Conservation (phyloP, 2,113 vertebrate genomes). For the Anhinga anhinga region DNA sequence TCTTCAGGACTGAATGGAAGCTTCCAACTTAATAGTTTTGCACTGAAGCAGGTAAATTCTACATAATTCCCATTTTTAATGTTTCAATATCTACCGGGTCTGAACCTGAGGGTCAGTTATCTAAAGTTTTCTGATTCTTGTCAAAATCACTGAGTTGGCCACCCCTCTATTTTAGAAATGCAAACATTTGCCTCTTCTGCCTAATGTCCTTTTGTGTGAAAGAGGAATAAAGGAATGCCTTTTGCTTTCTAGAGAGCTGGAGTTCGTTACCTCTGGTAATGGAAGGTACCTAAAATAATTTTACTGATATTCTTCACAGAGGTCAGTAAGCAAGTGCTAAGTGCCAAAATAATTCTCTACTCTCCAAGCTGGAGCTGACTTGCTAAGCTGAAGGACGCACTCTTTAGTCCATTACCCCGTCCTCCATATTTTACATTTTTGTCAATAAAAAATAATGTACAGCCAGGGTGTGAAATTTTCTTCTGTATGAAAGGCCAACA, state of each 20-base stretch:
- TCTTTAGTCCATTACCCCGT: not conserved
- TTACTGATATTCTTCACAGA: not conserved
- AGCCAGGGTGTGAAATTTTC: constrained; percentile 9
- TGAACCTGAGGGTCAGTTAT: not conserved
- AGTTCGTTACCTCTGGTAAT: not conserved
- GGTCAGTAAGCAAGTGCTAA: not conserved
- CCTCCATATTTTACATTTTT: constrained; percentile 42
- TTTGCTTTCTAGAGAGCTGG: not conserved
- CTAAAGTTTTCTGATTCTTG: not conserved
- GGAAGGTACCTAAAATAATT: not conserved
- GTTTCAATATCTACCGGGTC: not conserved
- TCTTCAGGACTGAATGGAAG: not conserved
- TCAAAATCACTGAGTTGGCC: not conserved
- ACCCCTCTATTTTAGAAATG: not conserved
- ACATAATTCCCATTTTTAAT: not conserved
- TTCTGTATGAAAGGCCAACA: not conserved
- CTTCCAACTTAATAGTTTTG: not conserved
- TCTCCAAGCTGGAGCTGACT: not conserved
- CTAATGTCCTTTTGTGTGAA: rapidly evolving
- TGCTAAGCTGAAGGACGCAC: not conserved
- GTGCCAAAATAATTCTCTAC: not conserved
- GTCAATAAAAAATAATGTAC: constrained; percentile 30
- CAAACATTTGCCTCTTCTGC: not conserved
- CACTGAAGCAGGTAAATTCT: not conserved
- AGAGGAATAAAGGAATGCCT: not conserved